Conservation (phyloP, 2,888 invertebrate genomes). For the Trichopria drosophilae region DNA sequence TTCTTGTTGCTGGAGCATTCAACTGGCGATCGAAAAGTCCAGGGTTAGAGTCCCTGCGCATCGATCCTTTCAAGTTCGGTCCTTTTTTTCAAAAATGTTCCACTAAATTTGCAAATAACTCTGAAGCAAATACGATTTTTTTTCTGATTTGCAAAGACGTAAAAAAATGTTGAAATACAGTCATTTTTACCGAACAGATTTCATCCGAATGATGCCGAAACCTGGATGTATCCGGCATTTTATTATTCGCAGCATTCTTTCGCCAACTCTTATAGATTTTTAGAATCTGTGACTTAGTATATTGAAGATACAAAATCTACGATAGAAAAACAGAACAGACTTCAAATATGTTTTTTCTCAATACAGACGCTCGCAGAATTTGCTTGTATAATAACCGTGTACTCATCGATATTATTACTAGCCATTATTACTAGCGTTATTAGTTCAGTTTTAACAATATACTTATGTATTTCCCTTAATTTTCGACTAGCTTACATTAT, state of each 20-base stretch:
- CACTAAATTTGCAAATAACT: too few relatives aligned
- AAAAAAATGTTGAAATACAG: too few relatives aligned
- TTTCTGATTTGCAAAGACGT: too few relatives aligned
- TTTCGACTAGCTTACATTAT: slow-evolving; percentile 20
- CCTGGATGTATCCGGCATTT: too few relatives aligned
- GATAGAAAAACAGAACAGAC: slow-evolving; percentile 57
- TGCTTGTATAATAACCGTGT: slow-evolving; percentile 35
- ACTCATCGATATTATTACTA: slow-evolving; percentile 13
- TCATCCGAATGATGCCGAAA: too few relatives aligned
- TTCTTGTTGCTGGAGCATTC: too few relatives aligned
- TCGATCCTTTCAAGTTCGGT: too few relatives aligned
- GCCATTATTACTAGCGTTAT: slow-evolving; percentile 27
- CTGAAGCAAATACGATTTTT: too few relatives aligned
- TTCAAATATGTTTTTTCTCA: slow-evolving; percentile 47
- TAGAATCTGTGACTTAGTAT: slow-evolving; percentile 52
- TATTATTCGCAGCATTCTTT: slow-evolving; percentile 7
- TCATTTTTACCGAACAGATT: too few relatives aligned
- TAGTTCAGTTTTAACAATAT: slow-evolving; percentile 29
- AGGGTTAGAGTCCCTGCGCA: too few relatives aligned
- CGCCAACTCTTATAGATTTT: slow-evolving; percentile 35
- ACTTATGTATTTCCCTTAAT: slow-evolving; percentile 25
- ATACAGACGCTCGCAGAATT: slow-evolving; percentile 48
- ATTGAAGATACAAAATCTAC: slow-evolving; percentile 59
- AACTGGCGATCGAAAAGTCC: too few relatives aligned
- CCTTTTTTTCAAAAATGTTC: too few relatives aligned